Evolutionary conservation across 1,140 invertebrate genomes (phyloP), one percentile per base, ranked within the genome.

Genomic region (Arion vulgaris): DNA sequence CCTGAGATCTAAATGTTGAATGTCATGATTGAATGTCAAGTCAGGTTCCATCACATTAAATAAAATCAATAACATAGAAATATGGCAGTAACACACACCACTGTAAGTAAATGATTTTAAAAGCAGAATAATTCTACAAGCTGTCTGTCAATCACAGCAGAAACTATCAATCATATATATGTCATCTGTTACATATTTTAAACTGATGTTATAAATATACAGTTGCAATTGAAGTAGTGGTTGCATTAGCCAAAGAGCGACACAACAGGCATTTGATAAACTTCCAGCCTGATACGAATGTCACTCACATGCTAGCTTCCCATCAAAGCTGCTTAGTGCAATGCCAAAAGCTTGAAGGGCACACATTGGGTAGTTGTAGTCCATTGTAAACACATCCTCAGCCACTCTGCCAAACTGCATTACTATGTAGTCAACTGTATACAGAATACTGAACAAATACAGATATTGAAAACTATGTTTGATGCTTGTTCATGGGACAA

Each of bases 401-500:
- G 97, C 96, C 36, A 99, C 97, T 72, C 98, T 94, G 0, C 99
- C 99, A 93, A 99, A 99, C 93, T 99, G 98, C 97, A 99, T 98
- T 17, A 99, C 97, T 34, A 99, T 96, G 90, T 99, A 99, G 86
- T 99, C 98, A 5, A 94, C 96, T 96, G 92, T 34, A 32, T 85
- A 91, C 13, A 75, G 1, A 51, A 34, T 45, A 45, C 41, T 45
- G 41, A 7, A 45, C 15, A 45, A 15, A 45, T 15, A 45, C 41
- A 45, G 41, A 15, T 7, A 45, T 45, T 45, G 15, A 45, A 45
- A 45, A 45, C n/a, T n/a, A n/a, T n/a, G n/a, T n/a, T n/a, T n/a
- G n/a, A n/a, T n/a, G n/a, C n/a, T n/a, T n/a, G n/a, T n/a, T n/a
- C n/a, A n/a, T n/a, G n/a, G n/a, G n/a, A n/a, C n/a, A n/a, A n/a